Conservation (phyloP, 1,140 invertebrate genomes). For the Euura saliciscinereae region DNA sequence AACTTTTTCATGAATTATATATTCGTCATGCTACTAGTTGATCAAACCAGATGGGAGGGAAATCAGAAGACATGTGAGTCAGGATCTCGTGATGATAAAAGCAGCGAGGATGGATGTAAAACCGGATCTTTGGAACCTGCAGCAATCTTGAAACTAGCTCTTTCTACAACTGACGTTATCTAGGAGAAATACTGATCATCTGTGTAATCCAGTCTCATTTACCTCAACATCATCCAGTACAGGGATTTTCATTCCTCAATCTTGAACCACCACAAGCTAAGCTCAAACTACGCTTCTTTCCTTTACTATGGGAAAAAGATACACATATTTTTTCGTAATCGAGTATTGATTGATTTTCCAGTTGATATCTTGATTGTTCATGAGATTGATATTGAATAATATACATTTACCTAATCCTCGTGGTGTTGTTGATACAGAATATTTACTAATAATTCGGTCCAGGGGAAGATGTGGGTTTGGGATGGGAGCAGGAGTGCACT, state of each 20-base stretch:
- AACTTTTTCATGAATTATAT: neutral
- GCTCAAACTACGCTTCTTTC: no score
- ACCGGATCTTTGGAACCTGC: neutral
- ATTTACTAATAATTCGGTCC: conserved; percentile 28
- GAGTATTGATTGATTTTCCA: no score
- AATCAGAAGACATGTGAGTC: neutral
- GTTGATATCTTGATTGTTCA: no score
- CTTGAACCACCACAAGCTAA: no score
- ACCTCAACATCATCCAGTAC: no score
- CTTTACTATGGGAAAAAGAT: no score
- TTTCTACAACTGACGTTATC: neutral
- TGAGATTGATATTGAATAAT: no score
- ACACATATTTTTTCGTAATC: no score
- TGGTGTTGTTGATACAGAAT: conserved; percentile 17
- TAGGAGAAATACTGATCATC: neutral
- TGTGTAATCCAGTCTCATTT: no score
- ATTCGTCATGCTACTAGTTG: conserved; percentile 1
- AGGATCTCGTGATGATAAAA: neutral
- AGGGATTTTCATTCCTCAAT: no score
- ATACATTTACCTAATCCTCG: neutral
- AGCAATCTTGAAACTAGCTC: neutral
- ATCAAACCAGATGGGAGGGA: neutral
- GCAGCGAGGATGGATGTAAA: neutral
- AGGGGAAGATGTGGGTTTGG: conserved; percentile 32
- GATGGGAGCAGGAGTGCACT: conserved; percentile 42